A percentile compares a stretch with the other conserved stretches of the same genome.
Conservation (phyloP, 2,113 vertebrate genomes). For the Anarrhichthys ocellatus region DNA sequence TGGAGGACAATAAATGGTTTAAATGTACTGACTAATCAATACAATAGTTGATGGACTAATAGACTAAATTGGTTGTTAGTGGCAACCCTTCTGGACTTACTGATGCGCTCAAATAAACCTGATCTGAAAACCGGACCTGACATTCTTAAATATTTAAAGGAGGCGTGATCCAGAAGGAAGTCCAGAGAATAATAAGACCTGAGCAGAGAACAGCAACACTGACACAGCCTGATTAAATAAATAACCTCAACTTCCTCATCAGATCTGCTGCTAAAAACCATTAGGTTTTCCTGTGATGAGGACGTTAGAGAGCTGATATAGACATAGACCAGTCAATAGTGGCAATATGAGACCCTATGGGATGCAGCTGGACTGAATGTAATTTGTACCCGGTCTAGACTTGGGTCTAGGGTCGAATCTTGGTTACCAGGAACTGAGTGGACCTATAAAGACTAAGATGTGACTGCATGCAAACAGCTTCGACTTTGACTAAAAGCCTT, state of each 20-base stretch:
- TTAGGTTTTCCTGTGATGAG: background rate
- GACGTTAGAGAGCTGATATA: background rate
- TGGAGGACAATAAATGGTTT: too few species aligned
- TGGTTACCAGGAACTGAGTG: background rate
- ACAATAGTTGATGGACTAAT: too few species aligned
- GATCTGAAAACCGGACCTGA: background rate
- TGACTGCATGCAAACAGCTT: background rate
- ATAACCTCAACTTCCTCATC: background rate
- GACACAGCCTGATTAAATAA: background rate
- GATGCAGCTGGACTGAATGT: background rate
- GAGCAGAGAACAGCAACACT: background rate
- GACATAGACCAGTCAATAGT: background rate
- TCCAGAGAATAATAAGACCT: background rate
- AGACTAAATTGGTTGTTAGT: too few species aligned
- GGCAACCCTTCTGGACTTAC: too few species aligned
- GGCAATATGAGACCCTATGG: background rate
- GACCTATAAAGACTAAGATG: background rate
- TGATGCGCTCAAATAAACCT: too few species aligned
- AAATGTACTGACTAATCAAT: too few species aligned
- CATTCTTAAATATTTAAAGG: background rate
- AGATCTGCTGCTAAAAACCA: background rate
- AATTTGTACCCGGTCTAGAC: too few species aligned
- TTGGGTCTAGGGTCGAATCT: background rate
- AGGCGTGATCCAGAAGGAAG: background rate
- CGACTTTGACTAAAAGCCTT: background rate